Conservation (phyloP, 2,113 vertebrate species). For the Hydrolagus affinis region DNA sequence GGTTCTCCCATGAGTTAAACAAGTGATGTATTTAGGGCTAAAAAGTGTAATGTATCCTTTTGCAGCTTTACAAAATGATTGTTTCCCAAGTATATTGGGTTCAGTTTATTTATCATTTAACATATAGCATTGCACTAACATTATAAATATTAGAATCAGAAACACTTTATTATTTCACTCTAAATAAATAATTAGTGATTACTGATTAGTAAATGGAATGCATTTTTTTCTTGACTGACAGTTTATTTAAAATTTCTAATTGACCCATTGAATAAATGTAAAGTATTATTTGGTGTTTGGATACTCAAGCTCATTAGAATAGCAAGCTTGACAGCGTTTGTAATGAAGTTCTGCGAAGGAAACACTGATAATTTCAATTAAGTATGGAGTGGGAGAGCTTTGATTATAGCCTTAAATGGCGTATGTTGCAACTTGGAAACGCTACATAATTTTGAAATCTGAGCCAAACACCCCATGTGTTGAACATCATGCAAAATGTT, state of each 20-base stretch:
- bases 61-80: neutral
- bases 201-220: neutral
- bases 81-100: neutral
- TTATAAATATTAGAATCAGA: neutral
- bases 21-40: neutral
- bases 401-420: neutral
- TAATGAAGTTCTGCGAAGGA: neutral
- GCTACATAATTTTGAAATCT: neutral
- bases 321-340: neutral
- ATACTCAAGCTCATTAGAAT: neutral
- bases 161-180: neutral
- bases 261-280: neutral
- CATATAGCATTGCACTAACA: neutral
- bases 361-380: conserved; percentile 7
- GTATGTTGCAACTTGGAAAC: neutral
- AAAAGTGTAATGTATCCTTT: neutral
- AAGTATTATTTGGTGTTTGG: neutral
- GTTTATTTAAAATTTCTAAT: neutral
- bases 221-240: neutral
- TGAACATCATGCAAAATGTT: too few species aligned
- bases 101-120: neutral
- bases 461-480: too few species aligned
- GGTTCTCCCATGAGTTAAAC: neutral
- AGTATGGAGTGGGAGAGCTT: neutral
- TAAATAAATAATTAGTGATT: neutral